Base-by-base conservation (phyloP, 2,888 invertebrate genomes). In the Craniophora ligustri region DNA sequence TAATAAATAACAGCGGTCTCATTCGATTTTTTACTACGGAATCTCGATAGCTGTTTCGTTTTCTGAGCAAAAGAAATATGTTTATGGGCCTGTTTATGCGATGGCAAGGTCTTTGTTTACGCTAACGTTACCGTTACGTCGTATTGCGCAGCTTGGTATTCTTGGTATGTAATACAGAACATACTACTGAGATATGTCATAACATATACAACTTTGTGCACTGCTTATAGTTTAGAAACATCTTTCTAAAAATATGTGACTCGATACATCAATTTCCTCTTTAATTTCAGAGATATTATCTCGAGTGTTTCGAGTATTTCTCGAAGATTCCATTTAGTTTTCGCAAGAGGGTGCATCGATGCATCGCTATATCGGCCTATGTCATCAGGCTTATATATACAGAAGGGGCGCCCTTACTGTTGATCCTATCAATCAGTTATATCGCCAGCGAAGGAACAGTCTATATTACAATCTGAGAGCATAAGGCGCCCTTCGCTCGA, bases 251-350 rank as follows among this genome's bases (percentile, higher is more conserved):
- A 63, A 63, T 51, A 57, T 26, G 26, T 28, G 16, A 30, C 28
- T 63, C 46, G 19, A 50, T 47, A 13, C 51, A 34, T 54, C 49
- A 55, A 66, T 70, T 57, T 48, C 62, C 67, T 46, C 36, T 23
- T 49, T 35, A 21, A 23, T 34, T 51, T 18, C 18, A 18, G 34
- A 32, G 49, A 38, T 62, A 30, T 23, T 35, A 49, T 44, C 53
- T 63, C 58, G 56, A 57, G 39, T 55, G 41, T 15, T 56, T 40
- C 23, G 40, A 51, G 59, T 64, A 63, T 42, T 51, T 70, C 49
- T 60, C 58, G 76, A 79, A 76, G 74, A 81, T 85, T 85, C 82
- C 84, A 85, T 85, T 85, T 85, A 78, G 82, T 84, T 84, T 83
- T 82, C 81, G 75, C 76, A 76, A 74, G 83, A 82, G 86, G 83